phyloP scores from a whole-genome alignment of 2,113 vertebrate genomes.

The Solea senegalensis region DNA sequence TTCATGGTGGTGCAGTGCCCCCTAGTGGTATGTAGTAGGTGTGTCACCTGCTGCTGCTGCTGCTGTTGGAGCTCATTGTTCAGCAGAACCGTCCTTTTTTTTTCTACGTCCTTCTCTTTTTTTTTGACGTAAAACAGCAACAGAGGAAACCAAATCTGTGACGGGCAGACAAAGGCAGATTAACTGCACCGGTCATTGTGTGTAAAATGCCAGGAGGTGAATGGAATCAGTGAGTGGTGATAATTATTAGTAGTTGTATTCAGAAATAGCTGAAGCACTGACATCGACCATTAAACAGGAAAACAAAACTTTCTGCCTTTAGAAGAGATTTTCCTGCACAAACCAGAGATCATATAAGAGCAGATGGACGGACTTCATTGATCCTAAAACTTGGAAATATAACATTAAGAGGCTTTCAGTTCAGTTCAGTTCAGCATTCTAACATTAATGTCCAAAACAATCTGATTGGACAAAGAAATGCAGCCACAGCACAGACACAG shows the following conservation, averaged over 20 bases:
- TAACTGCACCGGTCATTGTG: slow-evolving; percentile 13
- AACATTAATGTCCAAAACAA: slow-evolving; percentile 24
- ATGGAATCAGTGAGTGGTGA: too few relatives aligned
- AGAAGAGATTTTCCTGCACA: too few relatives aligned
- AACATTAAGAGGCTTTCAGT: background rate
- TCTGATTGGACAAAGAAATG: slow-evolving; percentile 18
- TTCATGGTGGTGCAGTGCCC: slow-evolving; percentile 74
- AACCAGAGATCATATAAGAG: too few relatives aligned
- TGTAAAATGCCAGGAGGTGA: background rate
- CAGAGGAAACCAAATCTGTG: slow-evolving; percentile 10
- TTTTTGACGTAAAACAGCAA: slow-evolving; percentile 25
- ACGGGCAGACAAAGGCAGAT: slow-evolving; percentile 19
- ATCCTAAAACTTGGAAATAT: background rate
- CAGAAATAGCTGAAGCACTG: too few relatives aligned
- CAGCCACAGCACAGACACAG: background rate
- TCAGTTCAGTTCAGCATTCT: background rate
- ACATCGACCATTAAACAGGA: too few relatives aligned
- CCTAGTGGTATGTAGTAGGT: slow-evolving; percentile 58
- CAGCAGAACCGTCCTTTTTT: slow-evolving; percentile 40
- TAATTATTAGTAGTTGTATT: too few relatives aligned
- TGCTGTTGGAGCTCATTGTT: slow-evolving; percentile 50
- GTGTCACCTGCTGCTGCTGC: background rate
- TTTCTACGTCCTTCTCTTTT: too few relatives aligned
- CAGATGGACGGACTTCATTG: too few relatives aligned
- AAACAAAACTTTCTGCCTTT: too few relatives aligned